Conservation (phyloP, 2,888 invertebrate genomes). For the Cylindroiulus punctatus region DNA sequence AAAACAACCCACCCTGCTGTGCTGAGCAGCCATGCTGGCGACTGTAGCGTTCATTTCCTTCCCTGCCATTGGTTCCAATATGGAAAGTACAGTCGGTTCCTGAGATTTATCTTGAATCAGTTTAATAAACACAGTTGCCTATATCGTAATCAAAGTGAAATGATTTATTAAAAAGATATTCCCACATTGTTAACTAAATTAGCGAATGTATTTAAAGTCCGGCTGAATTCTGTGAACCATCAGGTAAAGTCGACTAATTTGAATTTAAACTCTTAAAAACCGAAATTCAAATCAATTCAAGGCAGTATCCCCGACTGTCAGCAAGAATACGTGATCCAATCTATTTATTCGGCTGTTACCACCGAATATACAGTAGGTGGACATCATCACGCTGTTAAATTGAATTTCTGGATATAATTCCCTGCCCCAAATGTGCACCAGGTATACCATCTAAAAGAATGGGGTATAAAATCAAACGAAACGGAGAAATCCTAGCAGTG, state of each 20-base stretch:
- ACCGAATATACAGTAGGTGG: too few species aligned
- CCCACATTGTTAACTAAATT: background rate
- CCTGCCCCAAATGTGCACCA: too few species aligned
- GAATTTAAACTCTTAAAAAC: too few species aligned
- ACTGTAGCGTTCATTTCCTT: slow-evolving; percentile 23
- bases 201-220: background rate
- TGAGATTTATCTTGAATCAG: background rate
- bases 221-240: too few species aligned
- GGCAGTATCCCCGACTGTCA: too few species aligned
- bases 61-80: slow-evolving; percentile 30
- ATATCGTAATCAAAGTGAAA: background rate
- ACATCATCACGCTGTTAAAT: too few species aligned
- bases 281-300: too few species aligned
- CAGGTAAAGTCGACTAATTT: too few species aligned
- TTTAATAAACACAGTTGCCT: background rate
- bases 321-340: too few species aligned
- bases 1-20: slow-evolving; percentile 3
- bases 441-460: too few species aligned
- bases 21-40: slow-evolving; percentile 23
- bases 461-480: background rate
- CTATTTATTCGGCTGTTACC: too few species aligned
- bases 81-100: background rate
- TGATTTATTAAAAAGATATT: background rate
- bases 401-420: too few species aligned
- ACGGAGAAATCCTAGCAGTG: background rate